phyloP scores from a whole-genome alignment of 2,888 invertebrate species.

The Chaetoderma sp. region DNA sequence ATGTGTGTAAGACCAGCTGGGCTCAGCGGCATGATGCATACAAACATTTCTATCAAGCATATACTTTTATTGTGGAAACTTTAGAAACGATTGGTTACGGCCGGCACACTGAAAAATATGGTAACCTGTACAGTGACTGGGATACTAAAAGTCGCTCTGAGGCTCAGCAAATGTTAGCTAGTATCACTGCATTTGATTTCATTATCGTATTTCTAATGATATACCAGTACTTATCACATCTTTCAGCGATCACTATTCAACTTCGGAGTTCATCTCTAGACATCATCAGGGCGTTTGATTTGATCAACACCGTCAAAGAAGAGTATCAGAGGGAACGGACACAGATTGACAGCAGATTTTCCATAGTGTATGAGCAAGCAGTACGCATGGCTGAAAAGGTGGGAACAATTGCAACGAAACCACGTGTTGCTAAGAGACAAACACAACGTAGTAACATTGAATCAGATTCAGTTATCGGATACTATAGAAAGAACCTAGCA shows the following conservation, averaged over 20 bases:
- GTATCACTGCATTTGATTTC: conserved; percentile 14
- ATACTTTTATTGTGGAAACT: conserved; percentile 13
- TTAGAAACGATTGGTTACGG: conserved; percentile 14
- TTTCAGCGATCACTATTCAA: conserved; percentile 9
- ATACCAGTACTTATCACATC: conserved; percentile 13
- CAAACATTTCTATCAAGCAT: conserved; percentile 12
- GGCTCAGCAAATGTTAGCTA: not conserved
- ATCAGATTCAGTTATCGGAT: not conserved
- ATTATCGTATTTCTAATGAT: conserved; percentile 11
- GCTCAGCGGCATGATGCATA: conserved; percentile 12
- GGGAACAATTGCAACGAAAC: not conserved
- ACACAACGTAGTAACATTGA: not conserved
- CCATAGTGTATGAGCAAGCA: conserved; percentile 4
- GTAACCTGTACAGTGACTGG: no score
- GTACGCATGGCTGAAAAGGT: conserved; percentile 15
- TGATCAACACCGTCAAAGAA: conserved; percentile 1
- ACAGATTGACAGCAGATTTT: conserved; percentile 6
- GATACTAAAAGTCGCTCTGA: no score
- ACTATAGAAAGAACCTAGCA: conserved; percentile 12
- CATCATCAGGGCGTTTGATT: conserved; percentile 3
- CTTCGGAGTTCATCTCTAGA: conserved; percentile 10
- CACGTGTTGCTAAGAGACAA: conserved; percentile 7
- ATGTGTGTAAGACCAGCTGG: no score
- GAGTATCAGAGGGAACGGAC: not conserved
- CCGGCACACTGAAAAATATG: not conserved